Evolutionary conservation across 2,113 vertebrate genomes (phyloP), one percentile per base, ranked within the genome.

Genomic region (Emydura subglobosa): DNA sequence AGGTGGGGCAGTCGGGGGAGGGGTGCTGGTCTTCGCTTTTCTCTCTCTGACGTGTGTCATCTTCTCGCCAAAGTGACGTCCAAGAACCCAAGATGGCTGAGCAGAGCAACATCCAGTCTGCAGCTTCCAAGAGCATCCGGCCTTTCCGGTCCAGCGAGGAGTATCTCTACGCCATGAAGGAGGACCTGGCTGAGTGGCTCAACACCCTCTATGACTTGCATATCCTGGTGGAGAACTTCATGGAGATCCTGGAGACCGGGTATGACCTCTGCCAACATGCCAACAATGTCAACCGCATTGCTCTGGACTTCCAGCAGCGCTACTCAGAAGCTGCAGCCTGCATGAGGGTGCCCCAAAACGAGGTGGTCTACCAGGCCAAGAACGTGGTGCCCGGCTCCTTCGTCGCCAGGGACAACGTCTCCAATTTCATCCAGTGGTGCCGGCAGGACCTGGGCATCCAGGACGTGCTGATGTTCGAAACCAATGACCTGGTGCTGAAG

Each of bases 381-480:
- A 98, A 98, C 2, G 99, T 99, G 27, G 97, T 92, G 8, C 98
- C 99, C 0, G 99, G 99, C 7, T 99, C 99, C 31, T 99, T 99
- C 87, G 3, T 99, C 44, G 99, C 99, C 49, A 97, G 99, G 1
- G 99, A 99, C 86, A 99, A 99, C 6, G 98, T 99, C 87, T 99
- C 99, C 95, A 99, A 99, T 92, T 99, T 99, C 98, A 99, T 99
- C 97, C 98, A 91, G 93, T 99, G 99, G 99, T 99, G 99, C 98
- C 98, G 99, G 0, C 97, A 98, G 65, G 99, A 99, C 98, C 98
- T 99, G 11, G 98, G 99, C 78, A 99, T 99, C 96, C 99, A 99
- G 55, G 99, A 99, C 19, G 99, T 99, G 57, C 98, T 99, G 89
- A 99, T 99, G 99, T 99, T 99, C 1, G 99, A 99, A 97, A 99